Evolutionary conservation across 2,888 invertebrate species (phyloP).

Genomic region (Phorcus lineatus): DNA sequence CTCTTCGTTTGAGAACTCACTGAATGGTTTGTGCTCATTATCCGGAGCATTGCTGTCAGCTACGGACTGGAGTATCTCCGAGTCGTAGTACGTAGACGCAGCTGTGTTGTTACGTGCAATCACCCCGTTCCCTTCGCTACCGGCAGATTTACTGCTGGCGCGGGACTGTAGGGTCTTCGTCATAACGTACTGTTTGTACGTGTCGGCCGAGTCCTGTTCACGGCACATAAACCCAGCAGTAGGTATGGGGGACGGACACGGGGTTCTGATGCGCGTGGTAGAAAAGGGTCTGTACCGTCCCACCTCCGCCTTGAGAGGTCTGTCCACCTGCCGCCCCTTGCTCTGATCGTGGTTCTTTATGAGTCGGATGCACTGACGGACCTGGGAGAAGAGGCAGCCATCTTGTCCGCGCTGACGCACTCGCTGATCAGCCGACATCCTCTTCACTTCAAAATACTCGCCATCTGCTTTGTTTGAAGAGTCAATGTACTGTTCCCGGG

Average conservation of each 20-base stretch:
- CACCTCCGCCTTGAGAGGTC: slow-evolving; percentile 34
- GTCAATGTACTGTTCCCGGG: background rate
- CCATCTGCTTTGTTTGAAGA: background rate
- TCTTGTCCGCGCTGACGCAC: slow-evolving; percentile 29
- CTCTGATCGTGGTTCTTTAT: slow-evolving; percentile 25
- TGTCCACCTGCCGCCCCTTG: slow-evolving; percentile 9
- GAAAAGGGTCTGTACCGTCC: slow-evolving; percentile 41
- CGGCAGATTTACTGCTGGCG: background rate
- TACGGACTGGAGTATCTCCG: slow-evolving; percentile 12
- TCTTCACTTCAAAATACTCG: background rate
- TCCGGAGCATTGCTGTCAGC: slow-evolving; percentile 19
- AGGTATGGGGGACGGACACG: slow-evolving; percentile 11
- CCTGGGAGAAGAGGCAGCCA: slow-evolving; percentile 36
- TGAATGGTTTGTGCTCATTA: background rate
- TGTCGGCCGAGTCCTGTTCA: slow-evolving; percentile 30
- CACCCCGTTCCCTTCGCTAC: background rate
- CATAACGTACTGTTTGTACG: slow-evolving; percentile 22
- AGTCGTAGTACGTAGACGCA: slow-evolving; percentile 17
- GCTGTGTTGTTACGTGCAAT: slow-evolving; percentile 23
- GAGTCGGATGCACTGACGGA: slow-evolving; percentile 38
- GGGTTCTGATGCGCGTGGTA: slow-evolving; percentile 32
- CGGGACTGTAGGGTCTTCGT: background rate
- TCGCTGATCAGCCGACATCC: slow-evolving; percentile 30
- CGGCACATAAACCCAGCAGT: background rate
- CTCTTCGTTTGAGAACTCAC: background rate